A percentile compares a stretch with the other conserved stretches of the same genome.
phyloP scores from a whole-genome alignment of 1,140 invertebrate species.

The Ectropis grisescens region DNA sequence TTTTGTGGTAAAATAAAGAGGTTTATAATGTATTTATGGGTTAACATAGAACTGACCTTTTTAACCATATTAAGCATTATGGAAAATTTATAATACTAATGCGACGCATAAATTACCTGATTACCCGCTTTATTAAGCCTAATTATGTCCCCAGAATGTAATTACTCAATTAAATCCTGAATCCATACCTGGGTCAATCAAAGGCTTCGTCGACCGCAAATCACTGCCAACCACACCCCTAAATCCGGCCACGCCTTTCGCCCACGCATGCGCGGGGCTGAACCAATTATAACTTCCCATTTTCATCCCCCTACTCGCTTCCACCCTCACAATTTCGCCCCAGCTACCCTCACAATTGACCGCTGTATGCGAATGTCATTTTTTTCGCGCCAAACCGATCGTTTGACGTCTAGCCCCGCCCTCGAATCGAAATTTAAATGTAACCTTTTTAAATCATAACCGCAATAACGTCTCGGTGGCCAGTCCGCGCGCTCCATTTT shows the following conservation, averaged over 20 bases:
- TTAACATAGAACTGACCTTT: too few species aligned
- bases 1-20: too few species aligned
- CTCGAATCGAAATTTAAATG: constrained; percentile 37
- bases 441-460: constrained; percentile 42
- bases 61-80: too few species aligned
- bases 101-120: too few species aligned
- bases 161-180: too few species aligned
- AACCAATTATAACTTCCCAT: constrained; percentile 28
- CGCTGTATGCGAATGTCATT: constrained; percentile 49
- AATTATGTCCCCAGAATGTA: too few species aligned
- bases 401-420: constrained; percentile 33
- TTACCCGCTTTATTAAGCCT: too few species aligned
- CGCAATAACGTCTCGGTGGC: constrained; percentile 17
- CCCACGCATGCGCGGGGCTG: constrained; percentile 33
- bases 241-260: constrained; percentile 36
- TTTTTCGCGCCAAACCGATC: constrained; percentile 53
- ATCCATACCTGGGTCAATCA: constrained; percentile 51
- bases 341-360: too few species aligned
- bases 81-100: too few species aligned
- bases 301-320: constrained; percentile 12
- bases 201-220: constrained; percentile 57
- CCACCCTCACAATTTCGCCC: constrained; percentile 19
- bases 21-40: too few species aligned
- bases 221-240: constrained; percentile 54
- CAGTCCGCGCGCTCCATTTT: not conserved